Evolutionary conservation across 1,140 invertebrate genomes (phyloP).

Genomic region (Tigriopus japonicus): DNA sequence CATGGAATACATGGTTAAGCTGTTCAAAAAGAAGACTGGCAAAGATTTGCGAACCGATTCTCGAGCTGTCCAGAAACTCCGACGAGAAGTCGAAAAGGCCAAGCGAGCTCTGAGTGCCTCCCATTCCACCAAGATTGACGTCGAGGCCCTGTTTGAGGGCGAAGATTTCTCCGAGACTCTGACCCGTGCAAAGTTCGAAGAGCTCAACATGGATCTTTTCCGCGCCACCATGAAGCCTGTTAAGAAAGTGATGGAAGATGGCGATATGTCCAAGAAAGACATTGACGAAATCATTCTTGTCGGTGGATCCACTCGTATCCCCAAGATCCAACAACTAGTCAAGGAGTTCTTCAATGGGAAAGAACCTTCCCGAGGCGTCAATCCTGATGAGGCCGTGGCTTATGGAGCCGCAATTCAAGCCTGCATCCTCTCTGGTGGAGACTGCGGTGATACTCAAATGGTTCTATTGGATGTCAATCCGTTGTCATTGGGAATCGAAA

Average conservation of each 20-base stretch:
- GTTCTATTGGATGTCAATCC: conserved; percentile 43
- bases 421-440: conserved; percentile 27
- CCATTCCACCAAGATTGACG: conserved; percentile 31
- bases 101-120: conserved; percentile 25
- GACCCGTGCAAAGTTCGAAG: conserved; percentile 19
- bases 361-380: conserved; percentile 21
- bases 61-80: conserved; percentile 23
- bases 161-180: conserved; percentile 31
- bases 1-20: conserved; percentile 38
- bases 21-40: conserved; percentile 37
- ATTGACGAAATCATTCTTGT: conserved; percentile 22
- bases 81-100: conserved; percentile 27
- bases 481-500: conserved; percentile 42
- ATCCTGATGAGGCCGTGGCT: conserved; percentile 29
- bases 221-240: conserved; percentile 16
- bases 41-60: conserved; percentile 35
- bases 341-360: conserved; percentile 20
- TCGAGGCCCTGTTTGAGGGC: conserved; percentile 25
- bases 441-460: conserved; percentile 31
- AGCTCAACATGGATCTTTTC: conserved; percentile 18
- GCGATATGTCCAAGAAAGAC: conserved; percentile 15
- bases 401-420: conserved; percentile 27
- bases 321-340: conserved; percentile 20
- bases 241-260: conserved; percentile 17
- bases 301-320: conserved; percentile 21